Percentiles rank a stretch among this genome's conserved stretches.
These are phyloP conservation scores for Spodoptera littoralis DNA, from an alignment of 2,888 invertebrate genomes.

Conservation along the genomic window DNA sequence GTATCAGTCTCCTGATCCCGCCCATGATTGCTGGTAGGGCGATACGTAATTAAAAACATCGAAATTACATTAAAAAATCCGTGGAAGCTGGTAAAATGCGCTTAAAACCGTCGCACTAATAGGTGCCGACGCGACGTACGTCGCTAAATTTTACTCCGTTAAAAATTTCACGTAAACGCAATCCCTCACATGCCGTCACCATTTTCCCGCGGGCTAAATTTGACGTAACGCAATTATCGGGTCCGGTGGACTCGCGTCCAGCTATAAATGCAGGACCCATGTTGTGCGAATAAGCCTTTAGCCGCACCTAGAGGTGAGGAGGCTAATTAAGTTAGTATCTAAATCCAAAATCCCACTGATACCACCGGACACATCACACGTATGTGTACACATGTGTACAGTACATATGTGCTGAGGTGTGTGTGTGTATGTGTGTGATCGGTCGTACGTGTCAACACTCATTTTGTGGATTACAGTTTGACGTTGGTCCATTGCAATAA, in stretches of 20 bases:
- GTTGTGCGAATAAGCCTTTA: slow-evolving; percentile 3
- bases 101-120: slow-evolving; percentile 3
- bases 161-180: slow-evolving; percentile 31
- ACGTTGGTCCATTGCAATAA: too few relatives aligned
- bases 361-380: too few relatives aligned
- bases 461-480: too few relatives aligned
- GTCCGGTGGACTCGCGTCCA: slow-evolving; percentile 1
- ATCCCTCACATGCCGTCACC: slow-evolving; percentile 11
- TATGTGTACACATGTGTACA: too few relatives aligned
- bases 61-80: slow-evolving; percentile 2
- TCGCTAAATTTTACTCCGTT: slow-evolving; percentile 18
- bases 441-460: too few relatives aligned
- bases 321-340: not conserved
- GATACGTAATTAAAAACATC: not conserved
- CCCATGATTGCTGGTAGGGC: not conserved
- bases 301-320: too few relatives aligned
- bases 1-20: too few relatives aligned
- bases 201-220: slow-evolving; percentile 8
- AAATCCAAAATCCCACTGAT: slow-evolving; percentile 1
- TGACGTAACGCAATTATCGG: slow-evolving; percentile 28
- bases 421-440: too few relatives aligned
- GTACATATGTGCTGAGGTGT: too few relatives aligned
- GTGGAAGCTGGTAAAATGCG: not conserved
- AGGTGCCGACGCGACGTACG: not conserved
- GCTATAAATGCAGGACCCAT: slow-evolving; percentile 12